Percentiles rank a stretch among this genome's conserved stretches.
Conservation (phyloP, 2,113 vertebrate genomes). For the Phaethon lepturus region DNA sequence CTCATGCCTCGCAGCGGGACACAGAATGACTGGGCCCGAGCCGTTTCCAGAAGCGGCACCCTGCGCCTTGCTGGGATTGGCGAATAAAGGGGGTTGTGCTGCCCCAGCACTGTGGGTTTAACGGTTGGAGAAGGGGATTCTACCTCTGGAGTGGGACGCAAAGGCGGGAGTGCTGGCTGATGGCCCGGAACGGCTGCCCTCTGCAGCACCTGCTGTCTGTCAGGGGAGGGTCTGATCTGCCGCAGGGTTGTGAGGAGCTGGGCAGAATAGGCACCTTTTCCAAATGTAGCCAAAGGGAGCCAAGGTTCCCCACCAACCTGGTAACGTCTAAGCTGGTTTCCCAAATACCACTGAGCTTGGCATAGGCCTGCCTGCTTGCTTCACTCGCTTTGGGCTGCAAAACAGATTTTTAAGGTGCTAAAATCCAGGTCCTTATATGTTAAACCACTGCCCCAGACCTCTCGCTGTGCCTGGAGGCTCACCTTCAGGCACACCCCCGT, state of each 20-base stretch:
- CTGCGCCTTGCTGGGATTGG: not conserved
- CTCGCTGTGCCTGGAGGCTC: not conserved
- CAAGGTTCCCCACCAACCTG: not conserved
- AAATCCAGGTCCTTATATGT: not conserved
- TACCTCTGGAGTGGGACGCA: not conserved
- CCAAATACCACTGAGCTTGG: not conserved
- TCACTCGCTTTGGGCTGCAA: not conserved
- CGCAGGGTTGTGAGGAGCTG: not conserved
- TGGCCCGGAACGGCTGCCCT: not conserved
- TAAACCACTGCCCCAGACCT: not conserved
- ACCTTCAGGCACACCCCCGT: not conserved
- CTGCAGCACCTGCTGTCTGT: not conserved
- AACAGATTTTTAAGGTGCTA: conserved; percentile 55
- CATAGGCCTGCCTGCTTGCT: not conserved
- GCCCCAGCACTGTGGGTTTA: rapidly evolving
- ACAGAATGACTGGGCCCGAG: not conserved
- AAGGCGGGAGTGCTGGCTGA: not conserved
- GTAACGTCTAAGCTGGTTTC: not conserved
- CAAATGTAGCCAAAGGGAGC: conserved; percentile 17
- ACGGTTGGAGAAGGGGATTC: not conserved
- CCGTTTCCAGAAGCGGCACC: not conserved
- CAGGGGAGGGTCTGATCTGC: not conserved
- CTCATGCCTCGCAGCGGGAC: rapidly evolving
- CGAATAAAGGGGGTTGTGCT: not conserved
- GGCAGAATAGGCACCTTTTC: not conserved